Evolutionary conservation across 2,797 vertebrate species (phyloP).

Genomic region (Microctenopoma stevenorrisi): DNA sequence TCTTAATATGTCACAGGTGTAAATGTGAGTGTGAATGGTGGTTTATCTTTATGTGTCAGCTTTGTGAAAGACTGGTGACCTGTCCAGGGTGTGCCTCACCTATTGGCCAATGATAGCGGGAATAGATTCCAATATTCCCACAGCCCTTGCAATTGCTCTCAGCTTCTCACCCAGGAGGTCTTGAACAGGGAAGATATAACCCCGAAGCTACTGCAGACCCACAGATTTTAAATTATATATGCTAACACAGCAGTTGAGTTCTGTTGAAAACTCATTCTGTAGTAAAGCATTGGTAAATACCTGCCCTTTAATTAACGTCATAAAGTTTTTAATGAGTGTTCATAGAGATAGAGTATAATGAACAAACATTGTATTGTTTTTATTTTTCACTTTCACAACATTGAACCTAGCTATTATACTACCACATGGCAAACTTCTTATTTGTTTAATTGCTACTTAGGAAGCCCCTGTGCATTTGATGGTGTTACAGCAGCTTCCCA

Average conservation of each 20-base stretch:
- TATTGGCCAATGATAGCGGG: too few species aligned
- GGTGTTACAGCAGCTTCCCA: slow-evolving; percentile 1
- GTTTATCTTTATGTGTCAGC: too few species aligned
- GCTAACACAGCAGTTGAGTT: neutral
- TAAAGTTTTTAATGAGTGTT: neutral
- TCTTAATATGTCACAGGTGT: too few species aligned
- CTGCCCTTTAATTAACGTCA: neutral
- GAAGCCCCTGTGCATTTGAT: neutral
- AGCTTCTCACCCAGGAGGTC: too few species aligned
- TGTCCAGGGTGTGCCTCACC: too few species aligned
- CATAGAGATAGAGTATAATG: slow-evolving; percentile 16
- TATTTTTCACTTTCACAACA: neutral
- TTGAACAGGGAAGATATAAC: neutral
- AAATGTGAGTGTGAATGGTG: too few species aligned
- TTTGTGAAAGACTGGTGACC: too few species aligned
- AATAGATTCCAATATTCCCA: too few species aligned
- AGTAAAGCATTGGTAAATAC: neutral
- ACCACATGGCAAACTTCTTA: neutral
- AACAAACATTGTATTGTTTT: slow-evolving; percentile 4
- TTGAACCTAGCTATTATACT: neutral
- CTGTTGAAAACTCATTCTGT: neutral
- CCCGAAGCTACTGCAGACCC: neutral
- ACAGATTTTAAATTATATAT: neutral
- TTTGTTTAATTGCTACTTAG: slow-evolving; percentile 12
- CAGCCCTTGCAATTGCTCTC: too few species aligned